These are phyloP conservation scores for Lepidotrigona ventralis DNA, from an alignment of 1,140 invertebrate species.

Conservation along the genomic window DNA sequence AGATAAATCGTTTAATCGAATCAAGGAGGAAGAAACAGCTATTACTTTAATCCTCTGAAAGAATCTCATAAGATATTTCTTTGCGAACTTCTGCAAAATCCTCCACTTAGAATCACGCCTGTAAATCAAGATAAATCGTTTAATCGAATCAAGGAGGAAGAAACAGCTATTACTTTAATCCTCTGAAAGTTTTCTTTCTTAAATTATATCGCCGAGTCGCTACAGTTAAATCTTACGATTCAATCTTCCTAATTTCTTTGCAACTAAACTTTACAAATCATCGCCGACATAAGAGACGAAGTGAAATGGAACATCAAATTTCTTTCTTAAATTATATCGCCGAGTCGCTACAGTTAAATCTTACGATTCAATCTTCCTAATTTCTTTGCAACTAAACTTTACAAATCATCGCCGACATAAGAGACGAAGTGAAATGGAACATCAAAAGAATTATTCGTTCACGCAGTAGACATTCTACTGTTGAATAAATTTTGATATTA, in stretches of 20 bases:
- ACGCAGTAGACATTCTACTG: no score
- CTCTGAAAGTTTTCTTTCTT: background rate
- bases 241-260: background rate
- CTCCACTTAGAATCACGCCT: no score
- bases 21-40: background rate
- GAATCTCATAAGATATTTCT: no score
- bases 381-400: no score
- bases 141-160: background rate
- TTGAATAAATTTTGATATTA: no score
- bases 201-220: background rate
- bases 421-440: no score
- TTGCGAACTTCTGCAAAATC: background rate
- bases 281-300: no score
- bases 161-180: background rate
- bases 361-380: background rate
- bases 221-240: background rate
- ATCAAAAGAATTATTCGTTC: no score
- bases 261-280: no score
- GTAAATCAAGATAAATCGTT: background rate
- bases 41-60: background rate
- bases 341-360: background rate
- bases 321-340: background rate
- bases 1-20: background rate
- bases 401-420: no score
- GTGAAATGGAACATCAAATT: no score